Percentiles rank a stretch among this genome's conserved stretches.
phyloP scores from a whole-genome alignment of 1,140 invertebrate genomes.

The Ceratosolen fusciceps region DNA sequence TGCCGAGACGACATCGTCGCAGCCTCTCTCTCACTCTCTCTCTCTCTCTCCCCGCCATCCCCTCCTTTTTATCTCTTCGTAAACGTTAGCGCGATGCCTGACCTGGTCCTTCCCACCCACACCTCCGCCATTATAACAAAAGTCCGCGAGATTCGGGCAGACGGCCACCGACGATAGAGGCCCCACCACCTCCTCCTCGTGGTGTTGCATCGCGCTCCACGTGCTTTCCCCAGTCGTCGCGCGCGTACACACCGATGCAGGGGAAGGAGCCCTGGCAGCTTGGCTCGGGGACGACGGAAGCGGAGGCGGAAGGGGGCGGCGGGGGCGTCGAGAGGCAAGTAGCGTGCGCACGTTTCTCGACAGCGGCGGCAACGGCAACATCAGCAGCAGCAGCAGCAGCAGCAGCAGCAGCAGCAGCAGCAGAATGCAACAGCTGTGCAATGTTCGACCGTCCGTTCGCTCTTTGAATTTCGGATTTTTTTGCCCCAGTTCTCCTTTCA shows the following conservation, averaged over 20 bases:
- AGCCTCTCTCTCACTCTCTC: too few species aligned
- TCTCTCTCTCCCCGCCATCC: neutral
- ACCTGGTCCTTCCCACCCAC: too few species aligned
- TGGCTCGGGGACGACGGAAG: neutral
- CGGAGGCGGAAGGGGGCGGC: neutral
- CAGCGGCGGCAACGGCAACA: too few species aligned
- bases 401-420: too few species aligned
- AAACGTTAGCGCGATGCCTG: neutral
- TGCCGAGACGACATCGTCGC: too few species aligned
- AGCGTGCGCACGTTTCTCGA: slow-evolving; percentile 10
- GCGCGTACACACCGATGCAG: neutral
- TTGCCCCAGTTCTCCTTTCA: neutral
- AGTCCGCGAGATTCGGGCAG: too few species aligned
- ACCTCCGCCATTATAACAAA: too few species aligned
- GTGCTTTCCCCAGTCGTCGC: slow-evolving; percentile 28
- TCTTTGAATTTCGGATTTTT: neutral
- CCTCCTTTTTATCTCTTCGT: neutral
- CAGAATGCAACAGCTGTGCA: slow-evolving; percentile 37
- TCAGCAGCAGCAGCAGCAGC: too few species aligned
- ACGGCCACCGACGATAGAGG: slow-evolving; percentile 6
- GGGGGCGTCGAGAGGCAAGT: neutral
- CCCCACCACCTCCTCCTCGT: too few species aligned
- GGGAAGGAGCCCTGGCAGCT: too few species aligned
- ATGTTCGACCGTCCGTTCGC: neutral
- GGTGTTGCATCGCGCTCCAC: neutral